Evolutionary conservation across 1,140 invertebrate genomes (phyloP).

Genomic region (Drosophila hydei): DNA sequence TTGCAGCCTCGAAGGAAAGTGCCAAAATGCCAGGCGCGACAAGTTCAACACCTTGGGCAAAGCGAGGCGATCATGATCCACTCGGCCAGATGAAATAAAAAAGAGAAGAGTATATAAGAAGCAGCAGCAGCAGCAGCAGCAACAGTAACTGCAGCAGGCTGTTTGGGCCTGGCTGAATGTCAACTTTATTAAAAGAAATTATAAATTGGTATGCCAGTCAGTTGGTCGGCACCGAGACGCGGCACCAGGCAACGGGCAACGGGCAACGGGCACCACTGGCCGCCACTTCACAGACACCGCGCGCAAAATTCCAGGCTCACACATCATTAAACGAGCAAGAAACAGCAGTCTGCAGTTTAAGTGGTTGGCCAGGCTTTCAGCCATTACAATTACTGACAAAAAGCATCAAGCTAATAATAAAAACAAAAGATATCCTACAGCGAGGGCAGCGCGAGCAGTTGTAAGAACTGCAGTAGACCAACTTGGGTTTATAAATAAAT

Average conservation of each 20-base stretch:
- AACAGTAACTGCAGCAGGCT: background rate
- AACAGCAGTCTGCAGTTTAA: conserved; percentile 45
- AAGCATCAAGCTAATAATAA: conserved; percentile 78
- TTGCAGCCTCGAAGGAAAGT: conserved; percentile 40
- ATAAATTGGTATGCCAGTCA: conserved; percentile 81
- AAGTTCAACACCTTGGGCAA: conserved; percentile 68
- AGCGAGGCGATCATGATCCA: conserved; percentile 66
- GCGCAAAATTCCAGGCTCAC: conserved; percentile 81
- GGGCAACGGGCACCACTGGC: conserved; percentile 35
- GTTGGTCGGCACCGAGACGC: conserved; percentile 24
- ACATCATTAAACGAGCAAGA: conserved; percentile 80
- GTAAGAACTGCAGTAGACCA: background rate
- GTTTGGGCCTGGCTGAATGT: conserved; percentile 59
- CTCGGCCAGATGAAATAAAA: conserved; percentile 58
- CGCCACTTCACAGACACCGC: conserved; percentile 71
- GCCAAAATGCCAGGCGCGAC: conserved; percentile 79
- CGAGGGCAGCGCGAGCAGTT: conserved; percentile 45
- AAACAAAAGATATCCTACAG: conserved; percentile 52
- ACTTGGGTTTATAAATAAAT: too few relatives aligned
- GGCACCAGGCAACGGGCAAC: conserved; percentile 4
- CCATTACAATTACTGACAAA: conserved; percentile 82
- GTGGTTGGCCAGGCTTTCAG: conserved; percentile 61
- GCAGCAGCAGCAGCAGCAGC: background rate
- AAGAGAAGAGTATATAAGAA: conserved; percentile 18
- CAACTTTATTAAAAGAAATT: conserved; percentile 83